Base-by-base conservation (phyloP, 2,797 vertebrate species). In the Heterohyrax brucei region DNA sequence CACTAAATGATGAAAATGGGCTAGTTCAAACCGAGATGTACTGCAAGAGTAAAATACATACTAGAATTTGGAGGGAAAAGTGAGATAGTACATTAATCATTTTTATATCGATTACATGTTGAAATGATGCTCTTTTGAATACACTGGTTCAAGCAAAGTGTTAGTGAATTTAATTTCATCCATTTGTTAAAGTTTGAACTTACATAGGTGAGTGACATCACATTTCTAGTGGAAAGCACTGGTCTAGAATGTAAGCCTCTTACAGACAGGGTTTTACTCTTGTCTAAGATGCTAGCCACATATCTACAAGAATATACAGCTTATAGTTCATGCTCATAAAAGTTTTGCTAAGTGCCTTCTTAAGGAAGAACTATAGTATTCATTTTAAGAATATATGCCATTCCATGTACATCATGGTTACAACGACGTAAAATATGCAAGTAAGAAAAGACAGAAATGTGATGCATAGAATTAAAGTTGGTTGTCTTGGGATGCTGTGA, bases 31-130 rank as follows among this genome's bases (percentile, higher is more conserved):
- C 18, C 28, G 28, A 78, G 70, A 78, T 39, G 13, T 24, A 3
- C 19, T 64, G 12, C 5, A 59, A 56, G 44, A 92, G 13, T 48
- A 9, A 95, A 92, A 70, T 3, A 10, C 5, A 77, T 7, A 28
- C 6, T 22, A 21, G 26, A 59, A 39, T 68, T 70, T 62, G 33
- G 82, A 50, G 19, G 50, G 70, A 73, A 89, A 56, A 12, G 21
- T 53, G 50, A 89, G 72, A 24, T 48, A 84, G 28, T 89, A 87
- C 53, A 56, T 56, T 53, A 76, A 73, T 4, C 59, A 39, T 56
- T 85, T 89, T 96, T 88, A 78, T 18, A 39, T 64, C 46, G 50
- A 64, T 92, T 64, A 19, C 46, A 77, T 76, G 44, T 88, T 96
- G 24, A 72, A 77, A 84, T 92, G 14, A 89, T 84, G 30, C 53